Percentiles rank a stretch among this genome's conserved stretches.
Evolutionary conservation across 2,113 vertebrate species (phyloP).

Genomic region (Lasiurus cinereus): DNA sequence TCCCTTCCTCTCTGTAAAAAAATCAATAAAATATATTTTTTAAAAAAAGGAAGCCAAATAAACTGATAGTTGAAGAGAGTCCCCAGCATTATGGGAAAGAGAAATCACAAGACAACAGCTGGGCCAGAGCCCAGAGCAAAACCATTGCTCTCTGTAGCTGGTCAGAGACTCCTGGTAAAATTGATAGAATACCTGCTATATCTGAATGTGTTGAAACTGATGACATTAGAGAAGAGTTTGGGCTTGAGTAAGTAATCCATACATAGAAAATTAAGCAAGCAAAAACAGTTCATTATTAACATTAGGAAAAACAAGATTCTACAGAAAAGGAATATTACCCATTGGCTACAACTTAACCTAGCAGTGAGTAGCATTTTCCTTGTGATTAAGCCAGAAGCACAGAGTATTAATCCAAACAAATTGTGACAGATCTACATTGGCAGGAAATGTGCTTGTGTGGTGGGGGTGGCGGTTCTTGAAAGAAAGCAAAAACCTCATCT

Average conservation of each 20-base stretch:
- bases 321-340: not conserved
- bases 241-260: not conserved
- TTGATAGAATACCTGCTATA: not conserved
- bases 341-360: not conserved
- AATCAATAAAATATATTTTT: no score
- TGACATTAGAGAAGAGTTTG: not conserved
- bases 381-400: not conserved
- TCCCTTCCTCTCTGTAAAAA: no score
- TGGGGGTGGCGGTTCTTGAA: not conserved
- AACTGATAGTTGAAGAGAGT: not conserved
- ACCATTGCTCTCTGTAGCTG: not conserved
- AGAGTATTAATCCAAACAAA: not conserved
- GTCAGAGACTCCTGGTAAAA: not conserved
- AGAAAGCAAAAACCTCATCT: constrained; percentile 58
- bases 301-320: constrained; percentile 8
- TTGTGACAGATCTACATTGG: not conserved
- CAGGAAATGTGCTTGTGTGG: not conserved
- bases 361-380: not conserved
- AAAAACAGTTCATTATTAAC: not conserved
- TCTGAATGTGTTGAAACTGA: not conserved
- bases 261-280: constrained; percentile 28
- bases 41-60: not conserved
- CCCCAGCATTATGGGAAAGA: not conserved
- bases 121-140: not conserved
- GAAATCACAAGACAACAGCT: not conserved